A percentile compares a stretch with the other conserved stretches of the same genome.
phyloP scores from a whole-genome alignment of 1,140 invertebrate genomes.

The Drosophila orena region DNA sequence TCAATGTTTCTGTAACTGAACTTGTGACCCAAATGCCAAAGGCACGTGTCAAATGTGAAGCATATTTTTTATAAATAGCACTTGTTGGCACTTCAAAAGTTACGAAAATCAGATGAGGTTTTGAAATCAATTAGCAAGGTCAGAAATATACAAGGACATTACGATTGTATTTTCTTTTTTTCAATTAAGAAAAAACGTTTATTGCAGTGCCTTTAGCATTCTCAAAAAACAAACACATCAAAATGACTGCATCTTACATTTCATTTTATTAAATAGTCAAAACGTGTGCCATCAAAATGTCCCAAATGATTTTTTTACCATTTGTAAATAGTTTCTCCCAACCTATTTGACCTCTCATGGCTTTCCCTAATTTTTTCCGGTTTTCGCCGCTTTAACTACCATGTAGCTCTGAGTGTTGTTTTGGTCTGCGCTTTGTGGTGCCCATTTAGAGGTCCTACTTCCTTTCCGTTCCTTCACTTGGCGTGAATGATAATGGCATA shows the following conservation, averaged over 20 bases:
- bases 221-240: too few species aligned
- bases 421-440: conserved; percentile 47
- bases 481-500: conserved; percentile 72
- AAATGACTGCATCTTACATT: too few species aligned
- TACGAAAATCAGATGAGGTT: too few species aligned
- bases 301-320: too few species aligned
- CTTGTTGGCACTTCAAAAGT: conserved; percentile 26
- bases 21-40: conserved; percentile 34
- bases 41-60: conserved; percentile 24
- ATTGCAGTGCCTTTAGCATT: too few species aligned
- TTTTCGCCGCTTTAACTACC: conserved; percentile 1
- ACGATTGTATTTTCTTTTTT: too few species aligned
- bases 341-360: not conserved
- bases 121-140: too few species aligned
- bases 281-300: too few species aligned
- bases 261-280: too few species aligned
- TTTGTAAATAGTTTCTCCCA: not conserved
- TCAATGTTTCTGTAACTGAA: conserved; percentile 32
- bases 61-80: conserved; percentile 43
- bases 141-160: too few species aligned
- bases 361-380: conserved; percentile 23
- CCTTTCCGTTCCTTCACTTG: conserved; percentile 16
- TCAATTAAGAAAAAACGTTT: too few species aligned
- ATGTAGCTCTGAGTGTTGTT: conserved; percentile 9
- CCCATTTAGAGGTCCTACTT: conserved; percentile 34